These are phyloP conservation scores for Acronicta psi DNA, from an alignment of 2,888 invertebrate genomes.

Conservation along the genomic window DNA sequence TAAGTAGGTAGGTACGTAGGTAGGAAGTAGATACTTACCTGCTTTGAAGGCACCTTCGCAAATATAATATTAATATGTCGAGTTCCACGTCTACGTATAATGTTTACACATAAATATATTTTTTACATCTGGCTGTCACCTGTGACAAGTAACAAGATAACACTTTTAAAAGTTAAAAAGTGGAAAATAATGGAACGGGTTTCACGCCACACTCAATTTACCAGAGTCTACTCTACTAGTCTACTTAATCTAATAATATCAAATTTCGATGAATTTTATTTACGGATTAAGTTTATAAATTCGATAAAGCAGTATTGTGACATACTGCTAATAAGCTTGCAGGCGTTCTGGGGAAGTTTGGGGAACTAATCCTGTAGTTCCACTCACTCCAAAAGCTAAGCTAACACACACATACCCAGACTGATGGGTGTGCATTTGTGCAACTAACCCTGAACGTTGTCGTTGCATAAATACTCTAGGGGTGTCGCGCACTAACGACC, in stretches of 20 bases:
- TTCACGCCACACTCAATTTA: too few relatives aligned
- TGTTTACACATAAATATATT: constrained; percentile 70
- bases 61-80: constrained; percentile 53
- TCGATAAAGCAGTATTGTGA: not conserved
- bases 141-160: constrained; percentile 71
- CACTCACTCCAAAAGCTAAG: constrained; percentile 36
- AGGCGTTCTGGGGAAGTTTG: not conserved
- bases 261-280: constrained; percentile 13
- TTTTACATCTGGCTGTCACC: constrained; percentile 68
- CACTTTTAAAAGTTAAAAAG: constrained; percentile 6
- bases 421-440: constrained; percentile 26
- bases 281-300: not conserved
- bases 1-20: too few relatives aligned
- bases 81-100: constrained; percentile 59
- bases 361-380: constrained; percentile 20
- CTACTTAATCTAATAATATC: not conserved
- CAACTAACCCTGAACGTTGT: constrained; percentile 32
- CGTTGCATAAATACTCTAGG: constrained; percentile 31
- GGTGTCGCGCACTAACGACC: constrained; percentile 19
- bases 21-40: constrained; percentile 24
- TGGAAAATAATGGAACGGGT: too few relatives aligned
- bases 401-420: constrained; percentile 11
- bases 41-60: constrained; percentile 61
- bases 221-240: too few relatives aligned
- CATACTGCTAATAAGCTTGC: constrained; percentile 1